Base-by-base conservation (phyloP, 2,888 invertebrate genomes). In the Ecliptopera silaceata region DNA sequence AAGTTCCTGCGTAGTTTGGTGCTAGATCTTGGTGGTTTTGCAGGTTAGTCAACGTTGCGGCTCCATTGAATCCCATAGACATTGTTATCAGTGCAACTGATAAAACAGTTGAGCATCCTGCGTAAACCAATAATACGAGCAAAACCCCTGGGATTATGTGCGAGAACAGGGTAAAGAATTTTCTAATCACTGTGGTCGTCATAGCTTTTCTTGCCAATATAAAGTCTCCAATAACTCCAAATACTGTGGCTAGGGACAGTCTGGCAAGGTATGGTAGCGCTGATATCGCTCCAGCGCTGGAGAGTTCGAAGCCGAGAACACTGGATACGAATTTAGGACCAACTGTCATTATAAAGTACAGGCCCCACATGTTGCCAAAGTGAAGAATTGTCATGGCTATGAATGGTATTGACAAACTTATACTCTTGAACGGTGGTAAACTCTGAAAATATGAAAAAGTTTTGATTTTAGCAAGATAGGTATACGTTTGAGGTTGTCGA, bases 311-410 rank as follows among this genome's bases (percentile, higher is more conserved):
- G 4, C 95, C 95, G 41, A 96, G 81, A 0, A 95, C 93, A 66
- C 94, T 94, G 38, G 95, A 94, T 71, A 96, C 92, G 74, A 94
- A 96, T 68, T 95, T 94, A 4, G 96, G 96, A 41, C 95, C 95
- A 32, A 94, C 94, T 0, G 95, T 96, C 83, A 96, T 93, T 45
- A 95, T 92, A 74, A 96, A 95, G 79, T 94, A 95, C 22, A 96
- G 77, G 1, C 96, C 94, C 94, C 96, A 96, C 56, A 95, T 84
- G 72, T 95, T 96, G 34, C 96, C 96, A 69, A 94, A 96, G 69
- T 96, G 96, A 18, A 95, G 85, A 1, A 94, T 68, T 8, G 92
- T 68, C 71, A 96, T 88, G 0, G 95, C 93, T 81, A 94, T 87
- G 78, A 96, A 95, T 12, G 95, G 95, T 43, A 95, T 63, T 0